Conservation (phyloP, 2,797 vertebrate genomes). For the Cygnus olor region DNA sequence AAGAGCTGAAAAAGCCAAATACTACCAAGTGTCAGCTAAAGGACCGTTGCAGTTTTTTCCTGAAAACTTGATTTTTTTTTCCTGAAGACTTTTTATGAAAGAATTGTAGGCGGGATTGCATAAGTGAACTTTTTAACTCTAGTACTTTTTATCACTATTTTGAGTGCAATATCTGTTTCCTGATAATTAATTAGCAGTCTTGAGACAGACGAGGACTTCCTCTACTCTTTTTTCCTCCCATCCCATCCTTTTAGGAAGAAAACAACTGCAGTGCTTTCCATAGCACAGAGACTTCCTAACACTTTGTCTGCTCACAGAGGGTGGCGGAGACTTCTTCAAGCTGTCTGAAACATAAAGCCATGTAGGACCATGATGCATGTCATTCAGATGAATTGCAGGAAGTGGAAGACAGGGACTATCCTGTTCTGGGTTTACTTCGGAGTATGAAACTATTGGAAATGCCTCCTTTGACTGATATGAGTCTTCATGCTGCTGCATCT, state of each 20-base stretch:
- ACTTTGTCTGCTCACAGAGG: accelerated
- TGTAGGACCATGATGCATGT: too few species aligned
- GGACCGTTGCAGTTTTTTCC: too few species aligned
- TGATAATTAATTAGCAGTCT: neutral
- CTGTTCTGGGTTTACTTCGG: neutral
- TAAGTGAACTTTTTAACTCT: neutral
- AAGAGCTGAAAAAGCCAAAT: neutral
- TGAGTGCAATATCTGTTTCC: neutral
- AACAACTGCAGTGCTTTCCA: neutral
- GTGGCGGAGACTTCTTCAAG: neutral
- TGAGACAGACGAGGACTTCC: neutral
- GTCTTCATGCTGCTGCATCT: neutral
- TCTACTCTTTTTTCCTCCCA: neutral
- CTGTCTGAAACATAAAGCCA: neutral
- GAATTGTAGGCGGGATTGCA: neutral
- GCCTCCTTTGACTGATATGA: neutral
- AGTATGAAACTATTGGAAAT: neutral
- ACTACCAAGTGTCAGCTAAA: neutral
- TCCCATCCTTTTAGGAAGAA: neutral
- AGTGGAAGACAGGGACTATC: neutral
- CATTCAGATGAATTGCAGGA: neutral
- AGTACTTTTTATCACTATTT: neutral
- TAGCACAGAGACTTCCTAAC: neutral
- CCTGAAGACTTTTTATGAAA: neutral
- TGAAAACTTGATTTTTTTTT: too few species aligned